phyloP scores from a whole-genome alignment of 2,888 invertebrate species.

The Hyles lineata region DNA sequence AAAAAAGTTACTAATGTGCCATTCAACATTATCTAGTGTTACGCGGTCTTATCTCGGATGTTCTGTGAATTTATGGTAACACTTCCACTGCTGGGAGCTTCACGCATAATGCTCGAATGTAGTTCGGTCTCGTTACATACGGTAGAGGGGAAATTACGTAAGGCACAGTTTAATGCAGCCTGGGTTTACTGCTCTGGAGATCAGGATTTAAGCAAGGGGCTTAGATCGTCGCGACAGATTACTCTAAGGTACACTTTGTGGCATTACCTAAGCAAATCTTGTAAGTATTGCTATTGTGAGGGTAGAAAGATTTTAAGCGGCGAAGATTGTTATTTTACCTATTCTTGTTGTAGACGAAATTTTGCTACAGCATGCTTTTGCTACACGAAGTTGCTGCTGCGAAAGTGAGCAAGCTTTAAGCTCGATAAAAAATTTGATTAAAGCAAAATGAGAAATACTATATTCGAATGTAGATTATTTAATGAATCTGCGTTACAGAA shows the following conservation, averaged over 20 bases:
- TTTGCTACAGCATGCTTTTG: too few relatives aligned
- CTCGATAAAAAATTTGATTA: too few relatives aligned
- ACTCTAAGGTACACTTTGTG: too few relatives aligned
- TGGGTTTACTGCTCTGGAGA: not conserved
- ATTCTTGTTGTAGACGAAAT: not conserved
- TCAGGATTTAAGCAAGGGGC: not conserved
- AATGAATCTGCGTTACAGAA: too few relatives aligned
- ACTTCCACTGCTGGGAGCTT: constrained; percentile 45
- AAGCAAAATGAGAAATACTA: too few relatives aligned
- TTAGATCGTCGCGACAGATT: constrained; percentile 5
- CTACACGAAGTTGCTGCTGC: too few relatives aligned
- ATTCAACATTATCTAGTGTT: constrained; percentile 38
- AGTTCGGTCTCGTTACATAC: constrained; percentile 12
- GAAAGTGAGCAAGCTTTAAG: too few relatives aligned
- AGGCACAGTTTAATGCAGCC: not conserved
- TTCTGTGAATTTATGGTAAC: constrained; percentile 58
- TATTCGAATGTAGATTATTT: too few relatives aligned
- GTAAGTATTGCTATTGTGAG: too few relatives aligned
- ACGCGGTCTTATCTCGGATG: constrained; percentile 50
- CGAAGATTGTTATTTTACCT: not conserved
- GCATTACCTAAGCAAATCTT: too few relatives aligned
- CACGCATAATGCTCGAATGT: constrained; percentile 46
- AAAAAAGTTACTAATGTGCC: constrained; percentile 48
- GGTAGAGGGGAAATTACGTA: not conserved
- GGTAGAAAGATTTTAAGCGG: too few relatives aligned